Base-by-base conservation (phyloP, 2,113 vertebrate species). In the Prionailurus bengalensis region DNA sequence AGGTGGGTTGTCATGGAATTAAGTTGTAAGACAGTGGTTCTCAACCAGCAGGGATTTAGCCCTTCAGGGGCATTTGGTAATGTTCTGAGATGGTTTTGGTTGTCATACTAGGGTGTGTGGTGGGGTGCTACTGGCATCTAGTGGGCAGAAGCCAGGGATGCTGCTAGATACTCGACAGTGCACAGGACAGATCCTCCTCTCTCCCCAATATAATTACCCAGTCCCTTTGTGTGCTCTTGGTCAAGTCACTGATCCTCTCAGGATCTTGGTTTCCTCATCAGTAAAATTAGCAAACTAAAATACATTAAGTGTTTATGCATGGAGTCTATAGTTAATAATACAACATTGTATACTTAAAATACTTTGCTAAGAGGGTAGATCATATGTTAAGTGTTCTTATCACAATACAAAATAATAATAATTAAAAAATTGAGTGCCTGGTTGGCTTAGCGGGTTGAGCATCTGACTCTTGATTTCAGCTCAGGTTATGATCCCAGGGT, bases 201-300 rank as follows among this genome's bases (percentile, higher is more conserved):
- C 3, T 4, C 1, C 9, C 2, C 31, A 16, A 55, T 1, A 29
- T 39, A 91, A 66, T 39, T 7, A 45, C 5, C 63, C 27, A 84
- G 39, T n/a, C 63, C 13, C 31, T 29, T 5, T 84, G 36, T 39
- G 14, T n/a, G 31, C 53, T 94, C 53, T 81, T 63, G 16, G 10
- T 80, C 80, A 55, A 89, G 23, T 76, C 39, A 31, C 7, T 91
- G 45, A 53, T 33, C 19, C 42, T 71, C 80, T 55, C n/a, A 78
- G 86, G 68, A 58, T 78, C 58, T 65, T 82, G 55, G 8, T 51
- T 93, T 91, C 55, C n/a, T 93, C 31, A 53, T 82, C 39, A 68
- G 66, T 71, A 93, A 94, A 71, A 80, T n/a, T 42, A 81, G 81
- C 31, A 48, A 91, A n/a, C 11, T 61, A 82, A 91, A 94, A 51